A percentile compares a stretch with the other conserved stretches of the same genome.
Evolutionary conservation across 2,888 invertebrate species (phyloP).

Genomic region (Thalpophila matura): DNA sequence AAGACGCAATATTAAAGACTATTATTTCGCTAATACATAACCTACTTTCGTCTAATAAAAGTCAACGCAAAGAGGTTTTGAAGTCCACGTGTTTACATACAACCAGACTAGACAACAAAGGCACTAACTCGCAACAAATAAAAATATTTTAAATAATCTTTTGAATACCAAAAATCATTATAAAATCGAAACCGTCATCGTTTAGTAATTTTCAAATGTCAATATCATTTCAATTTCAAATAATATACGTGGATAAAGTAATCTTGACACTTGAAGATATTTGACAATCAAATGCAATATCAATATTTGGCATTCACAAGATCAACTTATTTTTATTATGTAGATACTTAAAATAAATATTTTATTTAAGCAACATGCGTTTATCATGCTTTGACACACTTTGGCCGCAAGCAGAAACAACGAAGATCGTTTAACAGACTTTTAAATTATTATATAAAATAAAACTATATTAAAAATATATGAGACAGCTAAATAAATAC

Average conservation of each 20-base stretch:
- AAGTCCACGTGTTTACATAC: conserved; percentile 60
- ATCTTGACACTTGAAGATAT: conserved; percentile 39
- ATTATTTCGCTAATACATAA: conserved; percentile 52
- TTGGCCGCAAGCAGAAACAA: conserved; percentile 19
- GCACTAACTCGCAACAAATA: conserved; percentile 77
- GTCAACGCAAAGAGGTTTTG: conserved; percentile 81
- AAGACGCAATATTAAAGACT: conserved; percentile 58
- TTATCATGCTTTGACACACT: conserved; percentile 11
- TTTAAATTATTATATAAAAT: conserved; percentile 25
- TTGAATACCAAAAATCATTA: conserved; percentile 28
- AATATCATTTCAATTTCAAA: not conserved
- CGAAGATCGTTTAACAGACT: conserved; percentile 24
- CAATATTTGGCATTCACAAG: conserved; percentile 43
- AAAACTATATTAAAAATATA: conserved; percentile 45
- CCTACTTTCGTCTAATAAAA: conserved; percentile 62
- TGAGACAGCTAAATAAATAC: conserved; percentile 69
- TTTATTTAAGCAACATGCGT: conserved; percentile 37
- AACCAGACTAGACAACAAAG: conserved; percentile 83
- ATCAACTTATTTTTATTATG: conserved; percentile 8
- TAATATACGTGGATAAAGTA: not conserved
- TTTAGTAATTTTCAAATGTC: conserved; percentile 8
- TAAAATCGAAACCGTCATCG: not conserved
- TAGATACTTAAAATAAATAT: conserved; percentile 24
- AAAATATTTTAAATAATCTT: conserved; percentile 28
- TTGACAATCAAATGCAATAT: conserved; percentile 1